Percentiles rank a stretch among this genome's conserved stretches.
Conservation (phyloP, 2,797 vertebrate species). For the Typhlichthys subterraneus region DNA sequence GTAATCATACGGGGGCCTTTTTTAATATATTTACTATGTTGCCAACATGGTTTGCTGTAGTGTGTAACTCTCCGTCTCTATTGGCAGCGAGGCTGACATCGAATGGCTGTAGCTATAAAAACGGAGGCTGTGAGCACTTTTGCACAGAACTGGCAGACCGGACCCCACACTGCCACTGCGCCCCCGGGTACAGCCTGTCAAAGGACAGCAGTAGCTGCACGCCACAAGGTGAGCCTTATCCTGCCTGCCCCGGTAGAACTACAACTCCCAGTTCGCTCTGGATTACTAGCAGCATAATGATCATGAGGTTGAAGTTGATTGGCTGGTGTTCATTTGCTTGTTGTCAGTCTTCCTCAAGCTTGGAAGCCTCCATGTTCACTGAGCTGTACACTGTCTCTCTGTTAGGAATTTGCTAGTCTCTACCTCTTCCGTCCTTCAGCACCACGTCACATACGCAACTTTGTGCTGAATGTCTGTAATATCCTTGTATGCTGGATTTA, state of each 20-base stretch:
- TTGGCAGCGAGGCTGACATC: conserved; percentile 9
- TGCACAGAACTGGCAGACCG: conserved; percentile 52
- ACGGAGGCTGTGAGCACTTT: conserved; percentile 81
- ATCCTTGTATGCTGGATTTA: too few relatives aligned
- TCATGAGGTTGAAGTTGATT: too few relatives aligned
- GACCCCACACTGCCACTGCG: conserved; percentile 63
- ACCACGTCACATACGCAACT: too few relatives aligned
- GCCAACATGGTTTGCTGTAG: neutral
- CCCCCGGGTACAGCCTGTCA: conserved; percentile 63
- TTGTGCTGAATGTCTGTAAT: too few relatives aligned
- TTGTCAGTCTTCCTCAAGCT: too few relatives aligned
- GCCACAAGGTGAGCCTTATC: conserved; percentile 62
- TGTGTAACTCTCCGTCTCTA: neutral
- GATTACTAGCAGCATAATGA: too few relatives aligned
- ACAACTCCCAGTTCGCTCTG: neutral
- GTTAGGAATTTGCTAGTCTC: neutral
- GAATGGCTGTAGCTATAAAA: conserved; percentile 63
- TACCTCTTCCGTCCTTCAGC: too few relatives aligned
- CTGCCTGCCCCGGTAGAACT: neutral
- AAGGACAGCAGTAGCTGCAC: conserved; percentile 70
- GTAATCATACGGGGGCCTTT: too few relatives aligned
- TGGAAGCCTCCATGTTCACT: neutral
- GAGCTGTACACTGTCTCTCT: neutral
- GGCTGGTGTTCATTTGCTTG: too few relatives aligned
- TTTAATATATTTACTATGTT: neutral